Evolutionary conservation across 2,113 vertebrate genomes (phyloP).

Genomic region (Zapornia atra): DNA sequence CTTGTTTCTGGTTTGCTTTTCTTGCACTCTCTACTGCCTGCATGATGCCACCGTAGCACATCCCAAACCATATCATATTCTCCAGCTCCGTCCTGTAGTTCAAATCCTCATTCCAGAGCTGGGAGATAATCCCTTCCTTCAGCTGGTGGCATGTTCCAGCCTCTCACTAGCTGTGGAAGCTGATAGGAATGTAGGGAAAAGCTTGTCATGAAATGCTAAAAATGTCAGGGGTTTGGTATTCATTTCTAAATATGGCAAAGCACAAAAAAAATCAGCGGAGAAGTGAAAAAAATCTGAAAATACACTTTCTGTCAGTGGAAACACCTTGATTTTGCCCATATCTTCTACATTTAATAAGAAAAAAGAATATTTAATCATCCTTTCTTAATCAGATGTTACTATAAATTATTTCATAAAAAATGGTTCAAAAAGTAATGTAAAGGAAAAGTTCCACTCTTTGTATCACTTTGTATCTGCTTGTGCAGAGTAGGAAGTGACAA

Average conservation of each 20-base stretch:
- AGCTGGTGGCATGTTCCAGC: neutral
- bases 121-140: neutral
- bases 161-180: neutral
- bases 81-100: neutral
- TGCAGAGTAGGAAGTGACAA: neutral
- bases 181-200: neutral
- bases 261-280: neutral
- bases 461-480: neutral
- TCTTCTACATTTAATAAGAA: neutral
- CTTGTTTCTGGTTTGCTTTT: neutral
- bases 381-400: neutral
- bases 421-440: neutral
- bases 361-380: neutral
- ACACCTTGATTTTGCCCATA: neutral
- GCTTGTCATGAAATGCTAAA: neutral
- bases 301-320: neutral
- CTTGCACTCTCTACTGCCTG: neutral
- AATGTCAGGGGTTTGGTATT: neutral
- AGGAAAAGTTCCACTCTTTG: neutral
- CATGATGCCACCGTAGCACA: neutral
- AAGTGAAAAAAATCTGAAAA: neutral
- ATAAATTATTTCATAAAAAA: neutral
- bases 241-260: neutral
- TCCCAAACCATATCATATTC: rapidly evolving
- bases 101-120: neutral